A percentile compares a stretch with the other conserved stretches of the same genome.
Evolutionary conservation across 2,797 vertebrate genomes (phyloP).

Genomic region (Sebastes minor): DNA sequence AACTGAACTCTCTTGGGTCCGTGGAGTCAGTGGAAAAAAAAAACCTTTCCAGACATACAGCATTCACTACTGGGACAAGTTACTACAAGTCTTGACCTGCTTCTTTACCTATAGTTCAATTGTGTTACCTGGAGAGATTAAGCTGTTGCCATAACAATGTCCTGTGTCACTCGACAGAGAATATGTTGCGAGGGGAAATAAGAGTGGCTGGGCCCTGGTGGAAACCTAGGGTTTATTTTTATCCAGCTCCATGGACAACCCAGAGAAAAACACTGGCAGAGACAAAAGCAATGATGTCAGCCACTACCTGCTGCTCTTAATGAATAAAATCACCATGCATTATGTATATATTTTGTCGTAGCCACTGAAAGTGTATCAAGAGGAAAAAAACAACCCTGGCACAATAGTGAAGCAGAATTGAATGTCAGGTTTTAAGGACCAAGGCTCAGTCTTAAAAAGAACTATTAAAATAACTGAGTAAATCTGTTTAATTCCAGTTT

Average conservation of each 20-base stretch:
- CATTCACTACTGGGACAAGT: constrained; percentile 8
- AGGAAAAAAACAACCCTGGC: not conserved
- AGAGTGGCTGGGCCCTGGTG: constrained; percentile 27
- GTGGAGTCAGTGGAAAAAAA: constrained; percentile 20
- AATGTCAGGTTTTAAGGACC: not conserved
- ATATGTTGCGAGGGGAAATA: constrained; percentile 20
- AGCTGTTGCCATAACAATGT: constrained; percentile 47
- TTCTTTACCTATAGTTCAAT: not conserved
- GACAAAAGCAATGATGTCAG: constrained; percentile 23
- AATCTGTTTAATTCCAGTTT: not conserved
- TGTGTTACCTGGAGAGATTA: constrained; percentile 25
- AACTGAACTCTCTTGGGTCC: constrained; percentile 16
- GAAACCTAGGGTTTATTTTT: constrained; percentile 54
- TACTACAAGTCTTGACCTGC: constrained; percentile 33
- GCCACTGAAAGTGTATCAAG: not conserved
- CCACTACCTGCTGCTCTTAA: not conserved
- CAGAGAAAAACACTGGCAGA: constrained; percentile 32
- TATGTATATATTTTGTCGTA: not conserved
- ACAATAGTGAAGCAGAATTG: not conserved
- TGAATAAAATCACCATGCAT: not conserved
- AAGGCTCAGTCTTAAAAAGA: not conserved
- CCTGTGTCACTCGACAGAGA: constrained; percentile 12
- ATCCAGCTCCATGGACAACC: constrained; percentile 41
- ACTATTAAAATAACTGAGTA: not conserved
- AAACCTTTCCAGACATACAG: not conserved